Percentiles rank a stretch among this genome's conserved stretches.
Evolutionary conservation across 1,140 invertebrate genomes (phyloP).

Genomic region (Sarcophaga peregrina): DNA sequence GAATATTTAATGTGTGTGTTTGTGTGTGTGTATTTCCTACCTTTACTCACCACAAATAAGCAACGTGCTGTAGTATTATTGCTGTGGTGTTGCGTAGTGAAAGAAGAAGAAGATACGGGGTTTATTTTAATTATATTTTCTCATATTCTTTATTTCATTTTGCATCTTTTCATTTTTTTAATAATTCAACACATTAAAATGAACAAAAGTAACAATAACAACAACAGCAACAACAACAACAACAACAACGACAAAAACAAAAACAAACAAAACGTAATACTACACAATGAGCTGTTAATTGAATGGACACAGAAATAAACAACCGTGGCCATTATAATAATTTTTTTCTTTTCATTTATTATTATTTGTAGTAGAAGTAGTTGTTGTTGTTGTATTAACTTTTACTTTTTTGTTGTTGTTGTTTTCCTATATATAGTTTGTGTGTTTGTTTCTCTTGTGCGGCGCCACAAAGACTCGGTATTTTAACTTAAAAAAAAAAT

Average conservation of each 20-base stretch:
- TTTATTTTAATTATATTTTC: conserved; percentile 8
- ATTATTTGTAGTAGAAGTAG: background rate
- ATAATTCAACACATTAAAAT: conserved; percentile 16
- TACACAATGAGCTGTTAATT: conserved; percentile 20
- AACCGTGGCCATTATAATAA: conserved; percentile 4
- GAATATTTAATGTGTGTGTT: too few relatives aligned
- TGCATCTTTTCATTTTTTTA: background rate
- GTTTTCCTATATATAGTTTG: too few relatives aligned
- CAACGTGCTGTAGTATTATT: too few relatives aligned
- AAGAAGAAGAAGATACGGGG: background rate
- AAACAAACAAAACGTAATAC: too few relatives aligned
- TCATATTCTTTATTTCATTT: background rate
- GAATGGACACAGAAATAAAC: conserved; percentile 26
- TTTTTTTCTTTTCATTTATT: background rate
- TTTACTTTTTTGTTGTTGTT: background rate
- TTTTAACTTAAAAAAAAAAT: background rate
- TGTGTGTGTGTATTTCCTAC: too few relatives aligned
- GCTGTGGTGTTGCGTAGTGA: background rate
- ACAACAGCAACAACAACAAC: too few relatives aligned
- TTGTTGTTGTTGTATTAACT: conserved; percentile 7
- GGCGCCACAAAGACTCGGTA: conserved; percentile 23
- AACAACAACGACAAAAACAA: too few relatives aligned
- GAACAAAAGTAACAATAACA: background rate
- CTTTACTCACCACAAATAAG: background rate
- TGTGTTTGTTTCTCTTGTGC: background rate